Evolutionary conservation across 2,888 invertebrate genomes (phyloP), one percentile per base, ranked within the genome.

Genomic region (Pandemis cinnamomeana): DNA sequence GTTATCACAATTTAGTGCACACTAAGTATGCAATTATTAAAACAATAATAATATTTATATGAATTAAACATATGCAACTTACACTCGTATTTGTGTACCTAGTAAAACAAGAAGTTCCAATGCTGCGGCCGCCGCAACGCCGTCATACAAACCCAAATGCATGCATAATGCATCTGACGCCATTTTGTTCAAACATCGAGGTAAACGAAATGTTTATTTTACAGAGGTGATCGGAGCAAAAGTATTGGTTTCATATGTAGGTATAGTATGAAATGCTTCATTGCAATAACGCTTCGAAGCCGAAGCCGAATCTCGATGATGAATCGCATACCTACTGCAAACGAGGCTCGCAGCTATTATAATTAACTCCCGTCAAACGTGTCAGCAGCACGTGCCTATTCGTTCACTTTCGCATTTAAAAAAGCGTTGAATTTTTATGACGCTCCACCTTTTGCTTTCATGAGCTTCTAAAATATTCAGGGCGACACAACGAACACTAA

Each of bases 331-430:
- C 20, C 20, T 20, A 20, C 69, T 73, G 64, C 58, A 53, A 55
- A 53, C 68, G 55, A 7, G 11, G 41, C 51, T 60, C 13, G 60
- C 58, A 69, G 64, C 44, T 64, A 64, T 70, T 41, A 42, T 64
- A 73, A 73, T 73, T 69, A 70, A 42, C 51, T 44, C 51, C 73
- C 44, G 64, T 73, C 73, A 73, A 63, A 55, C 41, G 69, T 61
- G 73, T 73, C 69, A 70, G 73, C 64, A 36, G 42, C 73, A 73
- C 64, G 44, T 70, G 69, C 36, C 44, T 44, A 46, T 55, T 51
- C 58, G 27, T 60, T 58, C 27, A 60, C 60, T 60, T 42, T 64
- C 48, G 58, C 20, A 42, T 58, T 66, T 60, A 44, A 61, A 36
- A 71, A 70, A 66, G 69, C 44, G 0, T 51, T 70, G 51, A 64